A percentile compares a stretch with the other conserved stretches of the same genome.
Conservation (phyloP, 2,113 vertebrate species). For the Trogon surrucura region DNA sequence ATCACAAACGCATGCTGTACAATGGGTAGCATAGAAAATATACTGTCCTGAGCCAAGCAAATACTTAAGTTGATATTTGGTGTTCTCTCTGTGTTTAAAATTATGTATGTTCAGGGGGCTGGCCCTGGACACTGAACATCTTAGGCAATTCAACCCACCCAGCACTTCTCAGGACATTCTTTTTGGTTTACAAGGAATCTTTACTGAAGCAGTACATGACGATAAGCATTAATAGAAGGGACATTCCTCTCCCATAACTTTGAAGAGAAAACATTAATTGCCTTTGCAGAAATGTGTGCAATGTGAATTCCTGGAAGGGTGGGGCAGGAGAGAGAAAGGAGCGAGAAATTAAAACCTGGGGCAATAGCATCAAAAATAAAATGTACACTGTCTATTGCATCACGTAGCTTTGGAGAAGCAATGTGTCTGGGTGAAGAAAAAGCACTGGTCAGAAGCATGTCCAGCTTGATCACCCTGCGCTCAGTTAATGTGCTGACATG, state of each 20-base stretch:
- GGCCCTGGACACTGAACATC: not conserved
- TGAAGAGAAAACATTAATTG: conserved; percentile 7
- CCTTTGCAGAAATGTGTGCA: conserved; percentile 13
- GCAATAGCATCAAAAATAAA: not conserved
- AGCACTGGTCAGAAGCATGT: accelerated
- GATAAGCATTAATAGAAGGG: conserved; percentile 50
- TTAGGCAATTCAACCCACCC: conserved; percentile 2
- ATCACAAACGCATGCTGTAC: not conserved
- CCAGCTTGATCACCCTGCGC: not conserved
- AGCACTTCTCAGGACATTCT: conserved; percentile 23
- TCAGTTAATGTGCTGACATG: not conserved
- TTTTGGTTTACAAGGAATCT: conserved; percentile 38
- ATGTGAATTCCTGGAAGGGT: conserved; percentile 45
- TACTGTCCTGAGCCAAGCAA: not conserved
- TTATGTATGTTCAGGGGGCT: not conserved
- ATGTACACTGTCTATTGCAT: not conserved
- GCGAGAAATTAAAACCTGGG: not conserved
- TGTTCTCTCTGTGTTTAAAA: not conserved
- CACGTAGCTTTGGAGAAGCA: not conserved
- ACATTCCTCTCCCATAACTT: conserved; percentile 16
- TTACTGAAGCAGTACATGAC: not conserved
- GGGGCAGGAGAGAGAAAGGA: not conserved
- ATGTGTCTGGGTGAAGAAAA: not conserved
- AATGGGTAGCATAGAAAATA: not conserved
- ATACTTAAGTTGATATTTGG: not conserved